Evolutionary conservation across 2,113 vertebrate species (phyloP), one percentile per base, ranked within the genome.

Genomic region (Chionomys nivalis): DNA sequence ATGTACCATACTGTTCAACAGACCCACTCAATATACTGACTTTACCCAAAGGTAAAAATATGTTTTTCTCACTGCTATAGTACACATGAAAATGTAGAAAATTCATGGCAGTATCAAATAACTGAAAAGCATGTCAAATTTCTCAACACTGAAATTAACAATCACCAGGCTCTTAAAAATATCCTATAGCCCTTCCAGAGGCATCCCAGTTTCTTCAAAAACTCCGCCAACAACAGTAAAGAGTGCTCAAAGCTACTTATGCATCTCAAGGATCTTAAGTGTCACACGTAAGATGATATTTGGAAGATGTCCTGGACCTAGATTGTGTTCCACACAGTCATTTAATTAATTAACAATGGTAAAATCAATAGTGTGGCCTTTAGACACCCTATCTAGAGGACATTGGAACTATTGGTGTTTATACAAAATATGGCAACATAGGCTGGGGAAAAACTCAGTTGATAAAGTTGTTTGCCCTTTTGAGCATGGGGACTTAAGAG

Each of bases 71-170:
- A 19, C n/a, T 55, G 1, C 0, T 49, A 9, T 36, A 44, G 28
- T 6, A 23, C 39, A 66, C 39, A 75, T 0, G 44, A 39, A 73
- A n/a, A 31, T 55, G 14, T 5, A 83, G 24, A 83, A 63, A 63
- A 83, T 83, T 24, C 7, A 42, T 42, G 12, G 24, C 81, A 63
- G 24, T 42, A 83, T 83, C 23, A 33, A 75, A 79, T 7, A 17
- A 79, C 58, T 44, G 49, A 81, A 87, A 90, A 93, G 2, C 5
- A 88, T 47, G 28, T 72, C 23, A n/a, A 66, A 14, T 86, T 82
- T 96, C 28, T 89, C 58, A 94, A 66, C 33, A 77, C 36, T 78
- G 72, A 94, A 78, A 75, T 68, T 5, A 78, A 79, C 26, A 47
- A n/a, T 76, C 61, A 52, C 33, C 23, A 12, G 12, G 23, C 33